Conservation (phyloP, 2,797 vertebrate genomes). For the Pseudotriccus pelzelni region DNA sequence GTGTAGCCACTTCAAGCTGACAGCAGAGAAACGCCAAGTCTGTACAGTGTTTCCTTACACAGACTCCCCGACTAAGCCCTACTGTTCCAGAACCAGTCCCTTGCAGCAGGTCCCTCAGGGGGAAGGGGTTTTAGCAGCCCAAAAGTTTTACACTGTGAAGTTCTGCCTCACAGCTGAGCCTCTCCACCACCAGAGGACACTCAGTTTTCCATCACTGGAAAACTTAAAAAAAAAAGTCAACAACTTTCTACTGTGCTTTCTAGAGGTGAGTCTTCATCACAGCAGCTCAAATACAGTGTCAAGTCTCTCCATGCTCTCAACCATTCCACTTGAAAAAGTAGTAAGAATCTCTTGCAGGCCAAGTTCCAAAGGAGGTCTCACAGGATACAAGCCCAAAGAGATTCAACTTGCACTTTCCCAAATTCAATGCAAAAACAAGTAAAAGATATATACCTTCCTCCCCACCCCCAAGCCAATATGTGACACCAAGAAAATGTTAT, state of each 20-base stretch:
- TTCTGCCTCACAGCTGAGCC: neutral
- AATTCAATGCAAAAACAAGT: neutral
- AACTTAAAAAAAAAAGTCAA: neutral
- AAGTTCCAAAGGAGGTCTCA: neutral
- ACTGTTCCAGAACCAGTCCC: neutral
- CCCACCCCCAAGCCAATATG: fast-evolving
- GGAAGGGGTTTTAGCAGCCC: neutral
- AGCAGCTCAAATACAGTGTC: neutral
- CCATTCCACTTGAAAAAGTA: neutral
- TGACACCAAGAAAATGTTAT: fast-evolving
- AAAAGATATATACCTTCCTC: fast-evolving
- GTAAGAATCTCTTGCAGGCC: neutral
- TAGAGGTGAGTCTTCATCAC: neutral
- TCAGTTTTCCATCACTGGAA: neutral
- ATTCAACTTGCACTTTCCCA: neutral
- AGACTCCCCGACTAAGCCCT: neutral
- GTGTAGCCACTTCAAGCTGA: neutral
- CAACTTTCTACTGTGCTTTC: neutral
- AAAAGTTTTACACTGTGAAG: neutral
- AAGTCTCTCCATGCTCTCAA: neutral
- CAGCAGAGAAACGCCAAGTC: neutral
- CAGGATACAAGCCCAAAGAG: neutral
- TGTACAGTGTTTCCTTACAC: neutral
- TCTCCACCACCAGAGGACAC: neutral
- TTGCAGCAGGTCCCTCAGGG: neutral